Evolutionary conservation across 2,797 vertebrate species (phyloP), one percentile per base, ranked within the genome.

Genomic region (Muraenolepis orangiensis): DNA sequence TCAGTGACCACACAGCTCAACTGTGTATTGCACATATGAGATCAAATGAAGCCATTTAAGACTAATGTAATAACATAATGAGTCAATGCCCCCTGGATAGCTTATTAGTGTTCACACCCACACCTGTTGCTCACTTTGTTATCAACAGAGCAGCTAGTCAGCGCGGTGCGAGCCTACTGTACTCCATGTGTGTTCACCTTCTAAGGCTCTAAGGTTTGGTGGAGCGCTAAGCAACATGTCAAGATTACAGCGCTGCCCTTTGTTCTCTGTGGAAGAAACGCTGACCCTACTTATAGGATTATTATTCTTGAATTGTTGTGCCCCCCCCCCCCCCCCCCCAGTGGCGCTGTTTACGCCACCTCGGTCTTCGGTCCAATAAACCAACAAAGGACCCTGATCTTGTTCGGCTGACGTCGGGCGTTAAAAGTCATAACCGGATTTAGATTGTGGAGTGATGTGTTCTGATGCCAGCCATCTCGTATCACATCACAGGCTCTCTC

Each of bases 181-280:
- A 61, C 46, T 77, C 72, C 20, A 71, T 76, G 85, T 81, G 86
- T 87, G n/a, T n/a, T n/a, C n/a, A n/a, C n/a, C n/a, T n/a, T n/a
- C n/a, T n/a, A n/a, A n/a, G n/a, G 31, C 66, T 83, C 73, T 91
- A 93, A 92, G 90, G 78, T 91, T 91, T 88, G 83, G 70, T 36
- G 26, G 71, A 76, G 1, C 76, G 77, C 81, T 79, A 80, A 85
- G 85, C 81, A 85, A 89, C 80, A 79, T 87, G 89, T 90, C 91
- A 88, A 84, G 82, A 87, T 91, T 87, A 87, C 87, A 87, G 82
- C 10, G 74, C 83, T 85, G 79, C 81, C 85, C 85, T 90, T 89
- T 89, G 87, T 87, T 84, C 30, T 1, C 77, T 80, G 81, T 75
- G 80, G 80, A 86, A 86, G 76, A 81, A 78, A 82, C 87, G 77